Conservation (phyloP, 2,888 invertebrate species). For the Xanthorhoe designata region DNA sequence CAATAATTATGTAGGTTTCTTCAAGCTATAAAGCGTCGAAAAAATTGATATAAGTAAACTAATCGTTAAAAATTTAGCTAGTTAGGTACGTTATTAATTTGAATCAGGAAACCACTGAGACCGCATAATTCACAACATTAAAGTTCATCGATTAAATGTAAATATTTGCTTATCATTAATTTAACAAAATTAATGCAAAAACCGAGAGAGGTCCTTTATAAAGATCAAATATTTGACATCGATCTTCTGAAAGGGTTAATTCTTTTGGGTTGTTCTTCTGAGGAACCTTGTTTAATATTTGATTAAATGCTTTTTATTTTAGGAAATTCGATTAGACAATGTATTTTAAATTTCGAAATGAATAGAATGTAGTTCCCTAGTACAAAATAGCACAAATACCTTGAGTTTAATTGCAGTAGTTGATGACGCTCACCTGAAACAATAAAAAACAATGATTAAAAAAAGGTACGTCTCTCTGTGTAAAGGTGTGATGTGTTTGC, state of each 20-base stretch:
- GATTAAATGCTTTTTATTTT: conserved; percentile 5
- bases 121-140: neutral
- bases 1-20: too few species aligned
- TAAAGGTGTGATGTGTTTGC: too few species aligned
- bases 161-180: neutral
- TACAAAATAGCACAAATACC: neutral
- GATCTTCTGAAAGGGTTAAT: conserved; percentile 11
- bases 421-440: conserved; percentile 18
- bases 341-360: neutral
- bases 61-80: too few species aligned
- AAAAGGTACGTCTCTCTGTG: too few species aligned
- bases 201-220: neutral
- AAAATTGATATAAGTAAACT: too few species aligned
- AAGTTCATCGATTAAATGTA: neutral
- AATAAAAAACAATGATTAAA: conserved; percentile 7
- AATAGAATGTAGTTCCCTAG: too few species aligned
- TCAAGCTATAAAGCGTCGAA: too few species aligned
- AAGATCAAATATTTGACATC: conserved; percentile 12
- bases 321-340: neutral
- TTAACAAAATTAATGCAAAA: conserved; percentile 4
- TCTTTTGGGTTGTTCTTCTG: too few species aligned
- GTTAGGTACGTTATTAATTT: too few species aligned
- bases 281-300: conserved; percentile 21
- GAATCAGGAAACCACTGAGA: too few species aligned
- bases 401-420: neutral